phyloP scores from a whole-genome alignment of 2,113 vertebrate genomes.

The Pantherophis guttatus region DNA sequence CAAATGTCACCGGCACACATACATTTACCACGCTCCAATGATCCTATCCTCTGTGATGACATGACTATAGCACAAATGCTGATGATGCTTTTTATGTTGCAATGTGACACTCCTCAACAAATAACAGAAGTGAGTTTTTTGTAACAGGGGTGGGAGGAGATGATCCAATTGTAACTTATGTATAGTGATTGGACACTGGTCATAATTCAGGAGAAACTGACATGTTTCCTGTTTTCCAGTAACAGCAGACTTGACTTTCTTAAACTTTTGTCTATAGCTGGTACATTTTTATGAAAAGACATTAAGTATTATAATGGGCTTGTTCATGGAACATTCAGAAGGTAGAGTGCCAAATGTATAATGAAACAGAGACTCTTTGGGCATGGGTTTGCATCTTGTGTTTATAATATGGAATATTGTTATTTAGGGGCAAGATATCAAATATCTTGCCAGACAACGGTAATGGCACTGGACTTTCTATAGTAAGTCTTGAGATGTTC shows the following conservation, averaged over 20 bases:
- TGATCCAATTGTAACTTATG: slow-evolving; percentile 61
- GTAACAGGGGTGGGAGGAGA: slow-evolving; percentile 24
- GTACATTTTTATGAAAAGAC: slow-evolving; percentile 16
- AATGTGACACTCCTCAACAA: slow-evolving; percentile 58
- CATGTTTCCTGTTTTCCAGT: slow-evolving; percentile 65
- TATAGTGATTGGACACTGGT: slow-evolving; percentile 62
- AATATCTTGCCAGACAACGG: neutral
- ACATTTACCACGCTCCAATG: slow-evolving; percentile 56
- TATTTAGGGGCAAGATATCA: too few species aligned
- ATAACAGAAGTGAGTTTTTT: slow-evolving; percentile 52
- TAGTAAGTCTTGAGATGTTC: neutral
- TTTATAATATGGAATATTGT: neutral
- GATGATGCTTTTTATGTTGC: slow-evolving; percentile 59
- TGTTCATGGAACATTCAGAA: neutral
- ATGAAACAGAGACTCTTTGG: neutral
- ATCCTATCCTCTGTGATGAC: slow-evolving; percentile 57
- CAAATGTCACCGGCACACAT: slow-evolving; percentile 62
- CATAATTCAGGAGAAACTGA: slow-evolving; percentile 65
- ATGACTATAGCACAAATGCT: slow-evolving; percentile 47
- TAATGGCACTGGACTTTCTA: neutral
- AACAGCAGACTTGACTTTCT: slow-evolving; percentile 22
- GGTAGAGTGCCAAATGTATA: neutral
- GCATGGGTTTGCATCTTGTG: neutral
- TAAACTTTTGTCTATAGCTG: slow-evolving; percentile 43
- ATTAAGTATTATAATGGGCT: neutral